Evolutionary conservation across 2,797 vertebrate genomes (phyloP), one percentile per base, ranked within the genome.

Genomic region (Propithecus deckenii): DNA sequence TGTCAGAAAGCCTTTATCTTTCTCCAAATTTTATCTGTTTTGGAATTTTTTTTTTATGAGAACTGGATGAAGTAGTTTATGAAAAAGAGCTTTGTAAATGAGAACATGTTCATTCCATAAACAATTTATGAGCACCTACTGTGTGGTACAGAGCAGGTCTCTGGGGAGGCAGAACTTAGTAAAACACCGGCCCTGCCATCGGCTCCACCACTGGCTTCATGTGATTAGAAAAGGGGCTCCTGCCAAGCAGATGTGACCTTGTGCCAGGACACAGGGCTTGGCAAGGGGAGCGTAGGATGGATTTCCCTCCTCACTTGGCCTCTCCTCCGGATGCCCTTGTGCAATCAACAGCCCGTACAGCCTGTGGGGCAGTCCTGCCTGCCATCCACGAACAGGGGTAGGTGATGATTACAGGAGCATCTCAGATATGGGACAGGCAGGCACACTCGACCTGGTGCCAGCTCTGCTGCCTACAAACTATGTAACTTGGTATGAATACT

Each of bases 311-410:
- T 28, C 15, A 0, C 32, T 41, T 2, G 2, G 2, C 4, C 32
- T 50, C 20, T 79, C 8, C 15, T 15, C 78, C 18, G 38, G 48
- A 48, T 38, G 25, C 11, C 25, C 20, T 28, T 4, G 14, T 4
- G 30, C 48, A 7, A 28, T 35, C 85, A 91, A 32, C 32, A 63
- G 35, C 67, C 23, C 35, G 30, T 25, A 32, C 20, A 15, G 2
- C 50, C 25, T 5, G 0, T 0, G 4, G 13, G 59, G 23, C 6
- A 30, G 23, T 25, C 50, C 84, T 25, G 78, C 38, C 22, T 23
- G 22, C 20, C 30, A 0, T 28, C n/a, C 4, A 0, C 7, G 52
- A 65, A 12, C 23, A 48, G 9, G 0, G 46, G 8, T 1, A 0
- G 0, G 43, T 18, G 2, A 4, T 22, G 30, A 38, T 46, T 7